Base-by-base conservation (phyloP, 1,140 invertebrate species). In the Oryctes rhinoceros region DNA sequence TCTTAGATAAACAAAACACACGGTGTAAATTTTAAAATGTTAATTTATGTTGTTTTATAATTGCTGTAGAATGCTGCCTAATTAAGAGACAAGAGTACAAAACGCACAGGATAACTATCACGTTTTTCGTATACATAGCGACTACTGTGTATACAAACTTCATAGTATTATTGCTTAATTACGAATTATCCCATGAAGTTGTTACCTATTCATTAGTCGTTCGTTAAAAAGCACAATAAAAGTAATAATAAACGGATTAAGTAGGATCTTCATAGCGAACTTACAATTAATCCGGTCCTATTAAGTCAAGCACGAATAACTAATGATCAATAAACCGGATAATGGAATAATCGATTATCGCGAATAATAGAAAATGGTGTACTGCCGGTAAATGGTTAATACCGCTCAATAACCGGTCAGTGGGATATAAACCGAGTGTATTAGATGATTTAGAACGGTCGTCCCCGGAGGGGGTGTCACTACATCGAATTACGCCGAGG, bases 301-400 rank as follows among this genome's bases (percentile, higher is more conserved):
- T 59, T 59, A 59, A 59, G 53, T 6, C 53, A 59, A 13, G 53
- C 53, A 59, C 53, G 53, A 59, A 59, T 59, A 59, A 59, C 53
- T 59, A 18, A 59, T 59, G 53, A 59, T 59, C 53, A 59, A 59
- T 59, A 59, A 59, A 59, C 15, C 53, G 53, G 53, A 59, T 59
- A 59, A 59, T 59, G 53, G 53, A 59, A 59, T 59, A 59, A 59
- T 59, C 53, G 53, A 59, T 59, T 59, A 59, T 18, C 18, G 53
- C 53, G 53, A 59, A 59, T 59, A 59, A 59, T 59, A 59, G 53
- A 59, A 59, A 59, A 59, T 59, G 53, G 13, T 59, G 18, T 59
- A 59, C 53, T 59, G 18, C 53, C 53, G 53, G 53, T 59, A 59
- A 59, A 59, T 15, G 53, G 53, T 59, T 59, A 59, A 59, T 59